Percentiles rank a stretch among this genome's conserved stretches.
phyloP scores from a whole-genome alignment of 2,888 invertebrate species.

The Brassicogethes aeneus region DNA sequence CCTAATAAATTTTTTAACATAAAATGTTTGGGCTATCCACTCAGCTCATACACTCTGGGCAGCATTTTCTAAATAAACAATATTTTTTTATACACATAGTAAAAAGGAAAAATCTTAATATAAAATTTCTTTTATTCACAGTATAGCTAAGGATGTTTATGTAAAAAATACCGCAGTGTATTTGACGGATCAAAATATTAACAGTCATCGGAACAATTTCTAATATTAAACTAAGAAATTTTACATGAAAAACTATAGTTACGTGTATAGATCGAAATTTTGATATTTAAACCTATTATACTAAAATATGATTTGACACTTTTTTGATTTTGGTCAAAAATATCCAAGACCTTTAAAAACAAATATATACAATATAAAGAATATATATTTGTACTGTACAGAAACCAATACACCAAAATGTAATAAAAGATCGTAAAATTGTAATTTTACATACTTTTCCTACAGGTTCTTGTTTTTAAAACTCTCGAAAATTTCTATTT shows the following conservation, averaged over 20 bases:
- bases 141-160: constrained; percentile 19
- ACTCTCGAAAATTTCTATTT: not conserved
- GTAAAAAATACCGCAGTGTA: constrained; percentile 31
- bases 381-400: not conserved
- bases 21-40: constrained; percentile 37
- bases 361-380: constrained; percentile 1
- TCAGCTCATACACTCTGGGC: constrained; percentile 32
- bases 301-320: constrained; percentile 14
- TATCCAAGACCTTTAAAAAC: not conserved
- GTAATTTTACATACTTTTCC: not conserved
- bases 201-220: constrained; percentile 24
- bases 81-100: constrained; percentile 17
- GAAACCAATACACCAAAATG: not conserved
- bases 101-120: constrained; percentile 19
- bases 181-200: constrained; percentile 7
- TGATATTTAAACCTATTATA: constrained; percentile 26
- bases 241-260: constrained; percentile 27
- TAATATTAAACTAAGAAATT: constrained; percentile 31
- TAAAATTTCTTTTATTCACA: constrained; percentile 20
- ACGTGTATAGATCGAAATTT: constrained; percentile 20
- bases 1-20: constrained; percentile 35
- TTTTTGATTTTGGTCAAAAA: not conserved
- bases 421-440: not conserved
- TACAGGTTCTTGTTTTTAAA: not conserved
- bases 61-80: constrained; percentile 34